Conservation (phyloP, 2,888 invertebrate species). For the Actias luna region DNA sequence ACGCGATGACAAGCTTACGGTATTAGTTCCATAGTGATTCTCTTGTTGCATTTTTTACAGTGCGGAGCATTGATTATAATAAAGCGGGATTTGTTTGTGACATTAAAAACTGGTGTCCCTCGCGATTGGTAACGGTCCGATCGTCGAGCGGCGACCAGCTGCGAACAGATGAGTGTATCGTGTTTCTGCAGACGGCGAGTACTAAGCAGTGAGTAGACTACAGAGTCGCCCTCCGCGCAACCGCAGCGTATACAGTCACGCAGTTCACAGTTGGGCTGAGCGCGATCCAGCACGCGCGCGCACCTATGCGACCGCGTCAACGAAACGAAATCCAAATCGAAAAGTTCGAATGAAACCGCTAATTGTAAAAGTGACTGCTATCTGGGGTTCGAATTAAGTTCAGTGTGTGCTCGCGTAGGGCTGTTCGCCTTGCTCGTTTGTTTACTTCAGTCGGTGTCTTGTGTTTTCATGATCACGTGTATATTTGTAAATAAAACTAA, state of each 20-base stretch:
- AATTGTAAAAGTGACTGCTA: slow-evolving; percentile 51
- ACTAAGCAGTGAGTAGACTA: slow-evolving; percentile 16
- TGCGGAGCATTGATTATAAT: slow-evolving; percentile 44
- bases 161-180: slow-evolving; percentile 59
- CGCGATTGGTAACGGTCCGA: slow-evolving; percentile 59
- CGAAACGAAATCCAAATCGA: slow-evolving; percentile 51
- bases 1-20: slow-evolving; percentile 43
- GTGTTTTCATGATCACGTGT: slow-evolving; percentile 38
- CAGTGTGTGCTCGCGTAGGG: slow-evolving; percentile 47
- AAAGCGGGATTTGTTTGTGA: slow-evolving; percentile 50
- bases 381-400: slow-evolving; percentile 52
- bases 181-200: slow-evolving; percentile 19
- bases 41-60: slow-evolving; percentile 37
- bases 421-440: slow-evolving; percentile 27
- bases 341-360: slow-evolving; percentile 56
- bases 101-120: slow-evolving; percentile 44
- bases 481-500: neutral
- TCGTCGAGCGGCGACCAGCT: slow-evolving; percentile 48
- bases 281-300: slow-evolving; percentile 73
- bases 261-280: slow-evolving; percentile 58
- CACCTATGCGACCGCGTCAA: slow-evolving; percentile 52
- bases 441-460: slow-evolving; percentile 53
- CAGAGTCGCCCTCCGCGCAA: slow-evolving; percentile 46
- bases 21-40: slow-evolving; percentile 36
- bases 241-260: slow-evolving; percentile 29